Percentiles rank a stretch among this genome's conserved stretches.
These are phyloP conservation scores for Drepanosiphum platanoidis DNA, from an alignment of 2,888 invertebrate genomes.

Conservation along the genomic window DNA sequence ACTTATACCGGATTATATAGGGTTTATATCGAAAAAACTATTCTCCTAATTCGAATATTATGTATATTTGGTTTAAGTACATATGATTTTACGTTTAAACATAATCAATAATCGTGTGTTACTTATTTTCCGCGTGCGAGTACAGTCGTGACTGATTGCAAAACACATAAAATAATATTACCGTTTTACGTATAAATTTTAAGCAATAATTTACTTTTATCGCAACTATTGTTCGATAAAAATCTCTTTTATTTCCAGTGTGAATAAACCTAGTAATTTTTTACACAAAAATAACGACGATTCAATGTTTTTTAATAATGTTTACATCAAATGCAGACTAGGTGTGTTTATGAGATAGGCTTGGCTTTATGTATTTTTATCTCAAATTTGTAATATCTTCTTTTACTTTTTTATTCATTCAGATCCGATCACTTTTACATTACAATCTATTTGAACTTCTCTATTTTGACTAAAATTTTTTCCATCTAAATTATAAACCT, in stretches of 20 bases:
- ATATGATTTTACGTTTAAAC: background rate
- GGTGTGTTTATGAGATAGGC: background rate
- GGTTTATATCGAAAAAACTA: conserved; percentile 11
- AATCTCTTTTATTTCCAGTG: background rate
- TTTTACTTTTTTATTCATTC: background rate
- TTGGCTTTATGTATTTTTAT: background rate
- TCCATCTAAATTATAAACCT: background rate
- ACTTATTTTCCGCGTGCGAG: background rate
- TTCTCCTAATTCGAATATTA: conserved; percentile 29
- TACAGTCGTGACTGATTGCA: too few relatives aligned
- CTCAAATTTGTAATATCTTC: background rate
- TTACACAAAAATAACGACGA: conserved; percentile 5
- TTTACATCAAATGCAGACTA: background rate
- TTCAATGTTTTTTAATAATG: background rate
- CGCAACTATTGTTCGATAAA: background rate
- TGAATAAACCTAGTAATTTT: background rate
- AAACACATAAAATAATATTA: too few relatives aligned
- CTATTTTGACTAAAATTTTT: background rate
- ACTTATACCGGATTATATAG: too few relatives aligned
- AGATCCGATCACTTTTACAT: background rate
- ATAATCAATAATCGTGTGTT: background rate
- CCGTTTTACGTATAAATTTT: too few relatives aligned
- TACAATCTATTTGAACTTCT: background rate
- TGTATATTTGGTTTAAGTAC: background rate
- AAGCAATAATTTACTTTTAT: conserved; percentile 15